Evolutionary conservation across 2,797 vertebrate species (phyloP).

Genomic region (Poecilia wingei): DNA sequence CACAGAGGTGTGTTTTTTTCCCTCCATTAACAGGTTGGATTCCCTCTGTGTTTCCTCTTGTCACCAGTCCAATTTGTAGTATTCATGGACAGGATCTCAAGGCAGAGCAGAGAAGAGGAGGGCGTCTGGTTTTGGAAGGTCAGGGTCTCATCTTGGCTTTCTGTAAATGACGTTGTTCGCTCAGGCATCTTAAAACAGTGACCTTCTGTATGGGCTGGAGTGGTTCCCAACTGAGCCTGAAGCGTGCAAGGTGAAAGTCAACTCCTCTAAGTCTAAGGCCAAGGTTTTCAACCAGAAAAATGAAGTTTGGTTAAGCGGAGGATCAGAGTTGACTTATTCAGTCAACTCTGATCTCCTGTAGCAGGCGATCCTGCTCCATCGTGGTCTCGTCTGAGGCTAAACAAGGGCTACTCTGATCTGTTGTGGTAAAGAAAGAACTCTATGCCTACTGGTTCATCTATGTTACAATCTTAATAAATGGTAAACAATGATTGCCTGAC

Average conservation of each 20-base stretch:
- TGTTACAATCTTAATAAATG: background rate
- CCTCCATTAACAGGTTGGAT: background rate
- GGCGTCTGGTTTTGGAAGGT: background rate
- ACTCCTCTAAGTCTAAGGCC: background rate
- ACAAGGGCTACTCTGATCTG: background rate
- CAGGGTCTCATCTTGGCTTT: background rate
- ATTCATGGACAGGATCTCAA: background rate
- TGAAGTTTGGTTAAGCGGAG: background rate
- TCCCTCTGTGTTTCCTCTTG: background rate
- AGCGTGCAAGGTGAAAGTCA: background rate
- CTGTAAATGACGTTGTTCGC: background rate
- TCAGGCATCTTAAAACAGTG: background rate
- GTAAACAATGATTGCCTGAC: background rate
- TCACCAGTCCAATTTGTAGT: background rate
- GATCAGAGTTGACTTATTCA: background rate
- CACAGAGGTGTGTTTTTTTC: background rate
- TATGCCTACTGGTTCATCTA: no score
- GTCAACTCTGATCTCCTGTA: no score
- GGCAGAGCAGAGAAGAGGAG: background rate
- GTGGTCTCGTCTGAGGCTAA: background rate
- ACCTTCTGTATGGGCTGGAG: background rate
- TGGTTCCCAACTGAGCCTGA: background rate
- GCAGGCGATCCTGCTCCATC: no score
- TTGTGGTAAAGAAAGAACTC: no score
- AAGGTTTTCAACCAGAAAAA: background rate